Evolutionary conservation across 92 coral and sea anemone genomes (phyloP), one percentile per base, ranked within the genome.

Genomic region (Epizoanthus stellaris): DNA sequence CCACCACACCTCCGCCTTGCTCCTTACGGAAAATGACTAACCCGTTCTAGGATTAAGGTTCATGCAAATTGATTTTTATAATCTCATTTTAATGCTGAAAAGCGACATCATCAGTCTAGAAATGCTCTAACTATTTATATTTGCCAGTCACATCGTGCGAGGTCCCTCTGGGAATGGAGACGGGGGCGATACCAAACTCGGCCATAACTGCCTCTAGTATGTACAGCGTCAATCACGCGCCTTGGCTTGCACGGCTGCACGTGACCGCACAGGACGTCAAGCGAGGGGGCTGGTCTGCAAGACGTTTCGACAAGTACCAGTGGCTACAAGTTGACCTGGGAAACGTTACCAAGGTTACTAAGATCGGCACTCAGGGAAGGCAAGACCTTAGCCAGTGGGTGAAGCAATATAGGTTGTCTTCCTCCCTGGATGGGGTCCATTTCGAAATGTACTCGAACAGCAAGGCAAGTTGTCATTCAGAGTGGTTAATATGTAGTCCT

Each of bases 251-350:
- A 6, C 75, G 75, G 75, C 75, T 70, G 11, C 57, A 70, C 75
- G 13, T n/a, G 30, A 16, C n/a, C 5, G 75, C 75, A 45, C 19
- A 70, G 75, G 12, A 42, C 54, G 75, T 58, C 14, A 42, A 70
- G 4, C 54, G 54, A 3, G 75, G 75, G 23, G 75, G 75, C 4
- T 70, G 75, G 75, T 70, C 75, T 42, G 56, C 75, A 1, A 14
- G 39, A 10, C 2, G 8, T 2, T 16, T 16, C 21, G 23, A 70
- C 57, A 42, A 5, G 21, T 0, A 1, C 75, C 75, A 70, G 21
- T 70, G 75, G 75, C 56, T 70, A 42, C 75, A 70, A 36, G 56
- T 70, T 42, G 75, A 70, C 57, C 21, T 70, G 3, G 56, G 75
- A 36, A 70, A 21, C 10, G 10, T 70, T 12, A 40, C 23, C 13